phyloP scores from a whole-genome alignment of 2,113 vertebrate species.

The Halcyon malimbica region DNA sequence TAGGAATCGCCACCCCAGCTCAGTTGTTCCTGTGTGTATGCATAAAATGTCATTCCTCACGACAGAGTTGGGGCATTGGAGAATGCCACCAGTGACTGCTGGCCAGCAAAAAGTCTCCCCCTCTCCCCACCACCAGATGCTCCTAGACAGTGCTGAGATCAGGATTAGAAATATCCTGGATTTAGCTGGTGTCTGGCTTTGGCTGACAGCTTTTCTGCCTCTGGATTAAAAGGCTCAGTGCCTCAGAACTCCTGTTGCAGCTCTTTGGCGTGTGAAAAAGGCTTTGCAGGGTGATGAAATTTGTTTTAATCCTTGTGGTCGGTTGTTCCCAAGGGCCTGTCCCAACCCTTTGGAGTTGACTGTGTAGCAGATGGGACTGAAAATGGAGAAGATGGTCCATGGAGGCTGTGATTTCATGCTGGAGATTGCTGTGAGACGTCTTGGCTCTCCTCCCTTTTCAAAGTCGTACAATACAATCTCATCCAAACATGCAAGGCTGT shows the following conservation, averaged over 20 bases:
- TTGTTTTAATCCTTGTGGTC: not conserved
- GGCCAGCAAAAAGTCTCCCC: constrained; percentile 20
- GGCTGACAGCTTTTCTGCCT: constrained; percentile 42
- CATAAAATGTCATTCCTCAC: constrained; percentile 45
- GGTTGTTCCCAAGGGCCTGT: not conserved
- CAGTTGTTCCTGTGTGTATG: constrained; percentile 61
- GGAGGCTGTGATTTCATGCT: not conserved
- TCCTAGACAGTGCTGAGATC: constrained; percentile 35
- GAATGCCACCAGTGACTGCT: not conserved
- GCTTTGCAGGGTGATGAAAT: not conserved
- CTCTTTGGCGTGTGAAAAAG: not conserved
- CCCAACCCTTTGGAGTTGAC: not conserved
- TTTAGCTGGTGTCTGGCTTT: constrained; percentile 60
- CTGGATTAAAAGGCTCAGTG: constrained; percentile 55
- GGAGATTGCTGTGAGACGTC: not conserved
- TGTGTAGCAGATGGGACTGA: not conserved
- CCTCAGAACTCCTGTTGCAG: not conserved
- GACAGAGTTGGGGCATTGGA: not conserved
- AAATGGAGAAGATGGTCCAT: not conserved
- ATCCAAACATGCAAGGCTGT: not conserved
- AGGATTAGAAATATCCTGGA: constrained; percentile 63
- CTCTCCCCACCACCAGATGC: constrained; percentile 30
- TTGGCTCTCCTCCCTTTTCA: not conserved
- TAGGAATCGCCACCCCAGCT: constrained; percentile 65
- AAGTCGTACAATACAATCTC: not conserved